Base-by-base conservation (phyloP, 2,797 vertebrate genomes). In the Limnodromus scolopaceus region DNA sequence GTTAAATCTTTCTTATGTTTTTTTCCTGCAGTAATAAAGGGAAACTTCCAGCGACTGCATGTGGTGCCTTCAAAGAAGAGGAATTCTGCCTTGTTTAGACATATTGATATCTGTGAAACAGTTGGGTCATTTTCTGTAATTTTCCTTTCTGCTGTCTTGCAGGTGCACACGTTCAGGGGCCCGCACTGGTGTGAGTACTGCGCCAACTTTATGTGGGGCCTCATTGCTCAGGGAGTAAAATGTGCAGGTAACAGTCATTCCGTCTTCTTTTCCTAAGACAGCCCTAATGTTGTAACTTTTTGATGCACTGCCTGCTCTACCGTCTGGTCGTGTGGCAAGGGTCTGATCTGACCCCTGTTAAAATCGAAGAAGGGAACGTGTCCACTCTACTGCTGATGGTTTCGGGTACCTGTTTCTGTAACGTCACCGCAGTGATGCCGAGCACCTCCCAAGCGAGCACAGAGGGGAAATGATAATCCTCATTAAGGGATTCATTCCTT, bases 151-250 rank as follows among this genome's bases (percentile, higher is more conserved):
- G 61, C 91, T 98, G 93, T 97, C 93, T 98, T 97, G 34, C 97
- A 99, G 99, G 99, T 99, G 95, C 99, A 99, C 94, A 99, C 99
- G 11, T 99, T 99, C 97, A 98, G 99, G 94, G 99, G 99, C 75
- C 99, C 99, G 69, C 99, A 99, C 97, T 99, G 99, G 99, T 99
- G 99, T 97, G 99, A 99, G 94, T 99, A 99, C 98, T 99, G 99
- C 93, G 99, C 99, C 98, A 99, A 99, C 97, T 99, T 99, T 97
- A 99, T 99, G 99, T 99, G 99, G 99, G 99, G 99, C 92, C 99
- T 99, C 96, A 99, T 99, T 97, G 99, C 99, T 98, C 99, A 99
- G 98, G 99, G 99, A 98, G 99, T 99, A 97, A 99, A 99, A 98
- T 99, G 99, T 98, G 98, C 99, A 99, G 99, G 99, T 99, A 98